Conservation (phyloP, 2,797 vertebrate genomes). For the Aeoliscus strigatus region DNA sequence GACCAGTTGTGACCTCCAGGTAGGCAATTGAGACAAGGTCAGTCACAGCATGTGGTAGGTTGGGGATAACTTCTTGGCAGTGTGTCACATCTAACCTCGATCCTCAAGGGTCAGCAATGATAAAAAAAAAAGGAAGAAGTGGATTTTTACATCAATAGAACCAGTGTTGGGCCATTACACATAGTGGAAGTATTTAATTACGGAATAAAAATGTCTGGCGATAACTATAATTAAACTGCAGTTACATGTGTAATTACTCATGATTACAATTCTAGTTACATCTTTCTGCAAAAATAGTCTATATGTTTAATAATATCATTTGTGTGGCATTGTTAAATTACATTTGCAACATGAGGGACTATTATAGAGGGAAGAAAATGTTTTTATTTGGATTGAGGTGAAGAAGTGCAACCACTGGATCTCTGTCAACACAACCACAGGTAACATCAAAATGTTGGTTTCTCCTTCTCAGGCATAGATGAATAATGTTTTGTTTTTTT, state of each 20-base stretch:
- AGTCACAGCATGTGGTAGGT: no score
- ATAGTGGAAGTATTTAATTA: no score
- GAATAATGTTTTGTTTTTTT: constrained; percentile 1
- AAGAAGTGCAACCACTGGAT: constrained; percentile 10
- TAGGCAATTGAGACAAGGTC: no score
- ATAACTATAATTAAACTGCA: no score
- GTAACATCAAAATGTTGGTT: constrained; percentile 22
- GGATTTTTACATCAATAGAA: constrained; percentile 1
- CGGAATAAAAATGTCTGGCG: no score
- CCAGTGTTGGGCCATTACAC: background rate
- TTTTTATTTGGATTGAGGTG: no score
- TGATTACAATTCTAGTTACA: no score
- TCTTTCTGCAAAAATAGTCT: no score
- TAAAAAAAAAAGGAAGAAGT: background rate
- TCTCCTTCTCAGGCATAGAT: constrained; percentile 3
- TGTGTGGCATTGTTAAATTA: no score
- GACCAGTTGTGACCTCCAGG: constrained; percentile 9
- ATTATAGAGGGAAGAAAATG: constrained; percentile 26
- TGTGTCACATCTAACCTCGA: constrained; percentile 7
- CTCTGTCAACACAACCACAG: constrained; percentile 43
- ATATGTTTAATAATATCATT: no score
- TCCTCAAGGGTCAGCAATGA: background rate
- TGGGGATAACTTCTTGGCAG: no score
- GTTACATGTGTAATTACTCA: no score
- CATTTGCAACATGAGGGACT: constrained; percentile 24